Evolutionary conservation across 2,113 vertebrate species (phyloP).

Genomic region (Myrmecophaga tridactyla): DNA sequence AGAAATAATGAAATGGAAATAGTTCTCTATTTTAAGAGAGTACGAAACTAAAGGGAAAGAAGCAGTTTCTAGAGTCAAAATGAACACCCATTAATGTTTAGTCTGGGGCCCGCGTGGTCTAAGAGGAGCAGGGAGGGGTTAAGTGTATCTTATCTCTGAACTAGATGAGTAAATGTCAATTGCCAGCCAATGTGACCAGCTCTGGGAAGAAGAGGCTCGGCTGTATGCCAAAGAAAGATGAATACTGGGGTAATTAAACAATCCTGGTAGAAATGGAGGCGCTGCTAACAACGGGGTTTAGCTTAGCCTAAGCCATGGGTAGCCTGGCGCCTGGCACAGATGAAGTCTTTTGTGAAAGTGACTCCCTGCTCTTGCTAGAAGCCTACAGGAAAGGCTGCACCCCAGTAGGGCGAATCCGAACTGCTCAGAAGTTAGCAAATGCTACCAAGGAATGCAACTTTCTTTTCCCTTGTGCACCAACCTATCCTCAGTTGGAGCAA

Average conservation of each 20-base stretch:
- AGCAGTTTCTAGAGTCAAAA: neutral
- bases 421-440: neutral
- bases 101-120: neutral
- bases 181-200: neutral
- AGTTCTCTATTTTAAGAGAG: neutral
- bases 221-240: neutral
- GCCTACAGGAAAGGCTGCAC: neutral
- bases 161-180: fast-evolving
- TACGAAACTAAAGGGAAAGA: neutral
- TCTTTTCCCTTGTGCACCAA: neutral
- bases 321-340: neutral
- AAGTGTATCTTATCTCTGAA: neutral
- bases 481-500: neutral
- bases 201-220: neutral
- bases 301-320: no score
- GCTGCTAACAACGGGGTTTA: fast-evolving
- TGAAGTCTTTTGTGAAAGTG: fast-evolving
- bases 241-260: neutral
- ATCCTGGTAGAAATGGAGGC: fast-evolving
- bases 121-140: no score
- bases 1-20: neutral
- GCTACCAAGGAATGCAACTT: neutral
- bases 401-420: neutral
- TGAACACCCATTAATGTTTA: no score
- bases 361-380: neutral